Conservation (phyloP, 2,113 vertebrate genomes). For the Cygnus buccinator region DNA sequence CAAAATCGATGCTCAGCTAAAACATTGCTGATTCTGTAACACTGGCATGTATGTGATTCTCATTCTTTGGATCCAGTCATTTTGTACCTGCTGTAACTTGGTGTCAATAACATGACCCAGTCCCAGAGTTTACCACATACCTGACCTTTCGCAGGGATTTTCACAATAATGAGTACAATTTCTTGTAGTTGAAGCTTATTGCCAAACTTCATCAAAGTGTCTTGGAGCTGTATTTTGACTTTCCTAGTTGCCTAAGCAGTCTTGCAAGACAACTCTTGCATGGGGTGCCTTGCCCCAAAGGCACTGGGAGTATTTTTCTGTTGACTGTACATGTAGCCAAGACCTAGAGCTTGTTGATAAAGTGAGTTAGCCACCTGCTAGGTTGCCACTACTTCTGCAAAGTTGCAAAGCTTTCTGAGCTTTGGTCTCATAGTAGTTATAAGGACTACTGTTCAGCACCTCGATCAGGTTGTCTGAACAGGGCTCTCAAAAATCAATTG, state of each 20-base stretch:
- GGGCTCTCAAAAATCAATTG: background rate
- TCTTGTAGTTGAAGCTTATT: background rate
- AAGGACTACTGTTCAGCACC: rapidly evolving
- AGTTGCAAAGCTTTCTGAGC: background rate
- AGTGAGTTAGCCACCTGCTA: rapidly evolving
- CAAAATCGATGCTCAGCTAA: background rate
- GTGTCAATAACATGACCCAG: background rate
- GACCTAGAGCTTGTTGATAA: background rate
- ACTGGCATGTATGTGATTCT: background rate
- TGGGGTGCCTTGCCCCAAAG: background rate
- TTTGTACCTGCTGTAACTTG: background rate
- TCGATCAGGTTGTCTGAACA: background rate
- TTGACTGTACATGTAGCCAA: background rate
- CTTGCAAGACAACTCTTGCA: background rate
- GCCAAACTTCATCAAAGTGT: background rate
- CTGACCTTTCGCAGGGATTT: background rate
- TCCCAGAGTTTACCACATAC: background rate
- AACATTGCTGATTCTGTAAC: background rate
- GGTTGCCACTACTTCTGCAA: background rate
- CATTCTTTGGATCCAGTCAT: background rate
- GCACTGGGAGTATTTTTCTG: background rate
- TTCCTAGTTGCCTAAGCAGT: background rate
- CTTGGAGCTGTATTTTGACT: background rate
- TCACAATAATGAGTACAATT: background rate
- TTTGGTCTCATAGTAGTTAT: background rate